Evolutionary conservation across 2,113 vertebrate genomes (phyloP).

Genomic region (Brachirus orientalis): DNA sequence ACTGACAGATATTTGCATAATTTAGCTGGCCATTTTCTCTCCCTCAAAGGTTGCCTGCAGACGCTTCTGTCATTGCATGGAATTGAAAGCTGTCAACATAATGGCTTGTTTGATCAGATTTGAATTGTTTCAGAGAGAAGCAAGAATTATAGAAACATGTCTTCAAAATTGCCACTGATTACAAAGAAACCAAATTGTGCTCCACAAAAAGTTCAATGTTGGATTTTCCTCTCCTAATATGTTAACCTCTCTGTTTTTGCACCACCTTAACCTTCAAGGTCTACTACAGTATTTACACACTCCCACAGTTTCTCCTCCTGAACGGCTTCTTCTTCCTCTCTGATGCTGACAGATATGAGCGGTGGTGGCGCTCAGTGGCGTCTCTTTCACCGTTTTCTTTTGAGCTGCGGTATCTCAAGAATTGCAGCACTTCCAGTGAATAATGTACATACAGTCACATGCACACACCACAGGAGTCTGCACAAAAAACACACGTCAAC

Average conservation of each 20-base stretch:
- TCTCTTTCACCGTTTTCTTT: conserved; percentile 46
- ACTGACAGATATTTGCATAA: conserved; percentile 76
- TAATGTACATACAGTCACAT: conserved; percentile 42
- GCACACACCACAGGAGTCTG: conserved; percentile 16
- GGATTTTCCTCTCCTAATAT: conserved; percentile 37
- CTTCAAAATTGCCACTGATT: conserved; percentile 34
- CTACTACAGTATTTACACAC: conserved; percentile 21
- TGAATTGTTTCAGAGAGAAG: conserved; percentile 54
- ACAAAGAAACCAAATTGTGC: conserved; percentile 28
- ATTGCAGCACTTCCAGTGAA: conserved; percentile 29
- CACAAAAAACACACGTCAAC: conserved; percentile 13
- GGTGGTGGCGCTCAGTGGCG: conserved; percentile 21
- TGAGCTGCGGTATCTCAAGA: conserved; percentile 37
- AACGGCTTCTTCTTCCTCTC: conserved; percentile 26
- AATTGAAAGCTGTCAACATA: conserved; percentile 60
- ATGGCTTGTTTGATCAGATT: conserved; percentile 71
- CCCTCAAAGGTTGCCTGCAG: conserved; percentile 62
- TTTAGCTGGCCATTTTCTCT: conserved; percentile 55
- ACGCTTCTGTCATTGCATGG: conserved; percentile 49
- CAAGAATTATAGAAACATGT: conserved; percentile 38
- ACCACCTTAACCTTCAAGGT: conserved; percentile 56
- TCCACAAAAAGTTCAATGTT: conserved; percentile 14
- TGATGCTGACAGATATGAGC: conserved; percentile 61
- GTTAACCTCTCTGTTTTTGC: too few relatives aligned
- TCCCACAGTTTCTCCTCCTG: background rate